Percentiles rank a stretch among this genome's conserved stretches.
These are phyloP conservation scores for Neomonachus schauinslandi DNA, from an alignment of 2,113 vertebrate genomes.

Conservation along the genomic window DNA sequence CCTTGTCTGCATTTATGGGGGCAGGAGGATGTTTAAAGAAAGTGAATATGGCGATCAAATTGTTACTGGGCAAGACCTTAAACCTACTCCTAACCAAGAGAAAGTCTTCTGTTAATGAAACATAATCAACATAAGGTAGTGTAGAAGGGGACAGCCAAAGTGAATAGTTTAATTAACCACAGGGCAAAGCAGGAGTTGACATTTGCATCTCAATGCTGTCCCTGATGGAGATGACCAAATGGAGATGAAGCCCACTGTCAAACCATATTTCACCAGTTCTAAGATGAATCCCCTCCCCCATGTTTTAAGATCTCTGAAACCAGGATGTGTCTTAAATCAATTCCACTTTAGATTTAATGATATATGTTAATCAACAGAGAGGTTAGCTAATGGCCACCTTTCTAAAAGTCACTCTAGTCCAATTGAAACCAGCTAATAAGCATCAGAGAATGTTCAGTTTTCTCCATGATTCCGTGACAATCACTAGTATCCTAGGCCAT, in stretches of 20 bases:
- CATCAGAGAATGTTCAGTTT: background rate
- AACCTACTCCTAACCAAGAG: slow-evolving; percentile 26
- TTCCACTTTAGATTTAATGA: slow-evolving; percentile 56
- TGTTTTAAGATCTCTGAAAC: slow-evolving; percentile 52
- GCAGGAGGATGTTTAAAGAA: slow-evolving; percentile 48
- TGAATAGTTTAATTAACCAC: slow-evolving; percentile 51
- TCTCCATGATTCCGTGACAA: background rate
- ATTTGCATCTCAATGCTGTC: slow-evolving; percentile 54
- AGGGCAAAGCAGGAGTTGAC: background rate
- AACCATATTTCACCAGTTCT: slow-evolving; percentile 32
- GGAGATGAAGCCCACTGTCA: background rate
- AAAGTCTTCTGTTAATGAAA: slow-evolving; percentile 40
- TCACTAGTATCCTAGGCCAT: slow-evolving; percentile 7
- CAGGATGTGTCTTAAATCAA: background rate
- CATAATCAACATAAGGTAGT: slow-evolving; percentile 29
- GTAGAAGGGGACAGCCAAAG: background rate
- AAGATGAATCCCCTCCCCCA: background rate
- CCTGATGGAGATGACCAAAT: background rate
- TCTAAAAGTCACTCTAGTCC: slow-evolving; percentile 24
- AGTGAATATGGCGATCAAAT: slow-evolving; percentile 29
- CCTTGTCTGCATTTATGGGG: background rate
- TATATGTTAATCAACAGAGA: background rate
- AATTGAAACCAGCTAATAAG: background rate
- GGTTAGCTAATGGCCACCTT: slow-evolving; percentile 24
- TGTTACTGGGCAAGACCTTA: slow-evolving; percentile 54